phyloP scores from a whole-genome alignment of 2,797 vertebrate genomes.

The Schizopygopsis pylzovi region DNA sequence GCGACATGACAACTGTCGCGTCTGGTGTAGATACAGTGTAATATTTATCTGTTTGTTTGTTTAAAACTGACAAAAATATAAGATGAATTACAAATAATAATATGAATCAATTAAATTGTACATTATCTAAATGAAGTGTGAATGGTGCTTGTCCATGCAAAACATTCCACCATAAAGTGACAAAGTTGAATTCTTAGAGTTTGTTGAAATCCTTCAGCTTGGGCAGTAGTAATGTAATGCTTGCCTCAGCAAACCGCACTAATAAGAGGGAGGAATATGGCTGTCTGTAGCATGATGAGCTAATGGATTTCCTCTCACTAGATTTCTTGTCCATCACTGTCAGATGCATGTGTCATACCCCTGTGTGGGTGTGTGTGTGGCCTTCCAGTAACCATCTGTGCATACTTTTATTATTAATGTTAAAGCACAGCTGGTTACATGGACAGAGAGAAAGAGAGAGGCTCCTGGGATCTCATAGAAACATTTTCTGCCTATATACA shows the following conservation, averaged over 20 bases:
- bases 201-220: background rate
- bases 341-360: constrained; percentile 4
- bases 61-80: too few species aligned
- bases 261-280: background rate
- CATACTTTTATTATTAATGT: constrained; percentile 52
- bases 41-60: too few species aligned
- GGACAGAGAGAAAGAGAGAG: background rate
- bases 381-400: constrained; percentile 50
- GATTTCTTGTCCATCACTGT: constrained; percentile 49
- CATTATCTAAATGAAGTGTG: background rate
- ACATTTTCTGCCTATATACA: background rate
- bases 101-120: background rate
- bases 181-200: background rate
- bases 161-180: background rate
- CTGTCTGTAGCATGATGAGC: constrained; percentile 41
- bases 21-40: too few species aligned
- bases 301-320: constrained; percentile 51
- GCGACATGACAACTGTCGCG: too few species aligned
- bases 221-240: background rate
- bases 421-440: constrained; percentile 53
- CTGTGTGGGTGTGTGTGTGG: constrained; percentile 12
- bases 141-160: background rate
- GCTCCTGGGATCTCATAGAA: background rate
- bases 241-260: background rate
- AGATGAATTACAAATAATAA: background rate